Percentiles rank a stretch among this genome's conserved stretches.
phyloP scores from a whole-genome alignment of 2,888 invertebrate genomes.

The Notodonta dromedarius region DNA sequence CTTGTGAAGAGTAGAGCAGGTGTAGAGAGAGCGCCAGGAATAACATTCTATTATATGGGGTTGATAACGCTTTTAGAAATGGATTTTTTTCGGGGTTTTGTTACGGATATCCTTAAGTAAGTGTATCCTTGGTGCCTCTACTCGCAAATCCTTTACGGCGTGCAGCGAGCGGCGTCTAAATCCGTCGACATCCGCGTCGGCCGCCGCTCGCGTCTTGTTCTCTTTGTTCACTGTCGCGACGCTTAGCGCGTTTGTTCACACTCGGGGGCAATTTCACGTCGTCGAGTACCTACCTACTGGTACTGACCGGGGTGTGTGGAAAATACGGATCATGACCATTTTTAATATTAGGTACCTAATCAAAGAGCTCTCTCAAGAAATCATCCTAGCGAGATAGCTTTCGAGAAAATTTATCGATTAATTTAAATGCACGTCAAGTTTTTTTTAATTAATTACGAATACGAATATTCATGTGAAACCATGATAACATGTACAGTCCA shows the following conservation, averaged over 20 bases:
- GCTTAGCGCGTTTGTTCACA: slow-evolving; percentile 28
- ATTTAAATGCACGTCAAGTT: too few species aligned
- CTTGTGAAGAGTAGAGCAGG: too few species aligned
- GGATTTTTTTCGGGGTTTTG: too few species aligned
- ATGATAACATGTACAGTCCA: too few species aligned
- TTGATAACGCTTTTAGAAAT: too few species aligned
- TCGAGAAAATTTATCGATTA: too few species aligned
- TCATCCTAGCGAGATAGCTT: too few species aligned
- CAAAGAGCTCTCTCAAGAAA: too few species aligned
- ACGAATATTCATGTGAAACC: too few species aligned
- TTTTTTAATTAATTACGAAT: too few species aligned
- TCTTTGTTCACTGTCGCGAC: slow-evolving; percentile 53
- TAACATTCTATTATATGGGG: too few species aligned
- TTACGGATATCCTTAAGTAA: not conserved
- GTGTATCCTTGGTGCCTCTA: slow-evolving; percentile 24
- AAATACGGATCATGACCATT: not conserved
- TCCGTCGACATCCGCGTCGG: slow-evolving; percentile 71
- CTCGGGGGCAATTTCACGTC: slow-evolving; percentile 33
- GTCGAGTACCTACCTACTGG: slow-evolving; percentile 12
- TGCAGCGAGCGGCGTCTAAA: slow-evolving; percentile 56
- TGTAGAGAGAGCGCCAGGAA: too few species aligned
- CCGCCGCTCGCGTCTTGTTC: slow-evolving; percentile 44
- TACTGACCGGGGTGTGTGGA: not conserved
- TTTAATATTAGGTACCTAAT: not conserved
- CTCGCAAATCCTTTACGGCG: slow-evolving; percentile 48